A percentile compares a stretch with the other conserved stretches of the same genome.
Conservation (phyloP, 2,888 invertebrate genomes). For the Hetaerina titia region DNA sequence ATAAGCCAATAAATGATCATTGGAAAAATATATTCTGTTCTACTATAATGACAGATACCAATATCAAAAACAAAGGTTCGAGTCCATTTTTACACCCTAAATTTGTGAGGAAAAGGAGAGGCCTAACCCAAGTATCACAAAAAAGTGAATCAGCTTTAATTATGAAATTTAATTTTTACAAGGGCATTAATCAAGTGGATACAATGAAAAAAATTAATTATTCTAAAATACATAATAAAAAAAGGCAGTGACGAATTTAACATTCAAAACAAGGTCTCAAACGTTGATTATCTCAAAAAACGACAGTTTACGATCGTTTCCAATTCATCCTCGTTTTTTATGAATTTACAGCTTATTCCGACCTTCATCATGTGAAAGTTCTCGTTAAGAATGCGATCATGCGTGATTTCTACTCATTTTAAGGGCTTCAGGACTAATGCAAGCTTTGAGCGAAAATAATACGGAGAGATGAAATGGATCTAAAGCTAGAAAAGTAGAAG, state of each 20-base stretch:
- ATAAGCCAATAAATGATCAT: not conserved
- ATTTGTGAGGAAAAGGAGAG: no score
- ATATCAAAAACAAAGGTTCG: no score
- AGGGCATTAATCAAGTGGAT: no score
- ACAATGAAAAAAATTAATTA: no score
- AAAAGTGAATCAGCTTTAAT: no score
- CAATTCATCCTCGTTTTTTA: not conserved
- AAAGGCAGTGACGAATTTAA: not conserved
- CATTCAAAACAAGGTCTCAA: not conserved
- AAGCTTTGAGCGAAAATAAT: not conserved
- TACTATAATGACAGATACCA: no score
- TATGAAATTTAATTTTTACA: no score
- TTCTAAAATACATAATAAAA: not conserved
- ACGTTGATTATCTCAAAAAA: not conserved
- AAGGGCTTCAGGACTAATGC: not conserved
- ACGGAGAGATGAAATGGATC: not conserved
- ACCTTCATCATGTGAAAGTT: not conserved
- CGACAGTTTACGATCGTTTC: not conserved
- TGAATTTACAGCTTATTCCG: not conserved
- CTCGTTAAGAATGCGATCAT: not conserved
- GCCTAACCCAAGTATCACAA: no score
- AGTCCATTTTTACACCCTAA: no score
- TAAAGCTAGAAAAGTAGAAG: not conserved
- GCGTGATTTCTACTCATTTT: slow-evolving; percentile 1
- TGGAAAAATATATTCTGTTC: not conserved